Evolutionary conservation across 2,113 vertebrate genomes (phyloP).

Genomic region (Heloderma charlesbogerti): DNA sequence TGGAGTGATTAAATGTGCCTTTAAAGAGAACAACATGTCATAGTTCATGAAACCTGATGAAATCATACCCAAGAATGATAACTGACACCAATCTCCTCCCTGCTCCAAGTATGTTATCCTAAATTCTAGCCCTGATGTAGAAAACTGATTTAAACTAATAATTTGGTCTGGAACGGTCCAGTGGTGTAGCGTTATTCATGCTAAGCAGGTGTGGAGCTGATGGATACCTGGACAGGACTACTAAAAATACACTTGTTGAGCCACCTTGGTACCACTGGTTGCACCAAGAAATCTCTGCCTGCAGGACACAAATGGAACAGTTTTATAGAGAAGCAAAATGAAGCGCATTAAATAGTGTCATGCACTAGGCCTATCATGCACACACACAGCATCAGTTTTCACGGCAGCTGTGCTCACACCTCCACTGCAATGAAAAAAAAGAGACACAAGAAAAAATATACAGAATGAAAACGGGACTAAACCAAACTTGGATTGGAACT

Average conservation of each 20-base stretch:
- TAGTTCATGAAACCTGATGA: background rate
- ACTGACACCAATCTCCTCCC: background rate
- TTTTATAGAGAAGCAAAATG: background rate
- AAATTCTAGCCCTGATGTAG: no score
- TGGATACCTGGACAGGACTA: background rate
- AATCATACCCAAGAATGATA: background rate
- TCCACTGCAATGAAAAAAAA: background rate
- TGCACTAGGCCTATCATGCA: background rate
- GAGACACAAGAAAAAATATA: background rate
- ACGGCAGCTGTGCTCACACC: background rate
- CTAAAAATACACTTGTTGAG: background rate
- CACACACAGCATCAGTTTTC: background rate
- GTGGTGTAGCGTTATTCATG: background rate
- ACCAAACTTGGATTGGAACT: background rate
- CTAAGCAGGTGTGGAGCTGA: background rate
- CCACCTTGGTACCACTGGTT: background rate
- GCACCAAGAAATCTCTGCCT: background rate
- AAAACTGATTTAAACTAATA: background rate
- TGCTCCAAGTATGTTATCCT: background rate
- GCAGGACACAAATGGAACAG: background rate
- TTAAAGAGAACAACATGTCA: background rate
- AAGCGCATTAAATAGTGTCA: background rate
- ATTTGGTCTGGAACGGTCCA: background rate
- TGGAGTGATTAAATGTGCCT: background rate
- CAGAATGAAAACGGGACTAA: background rate